These are phyloP conservation scores for Xiphydria camelus DNA, from an alignment of 2,888 invertebrate genomes.

Conservation along the genomic window DNA sequence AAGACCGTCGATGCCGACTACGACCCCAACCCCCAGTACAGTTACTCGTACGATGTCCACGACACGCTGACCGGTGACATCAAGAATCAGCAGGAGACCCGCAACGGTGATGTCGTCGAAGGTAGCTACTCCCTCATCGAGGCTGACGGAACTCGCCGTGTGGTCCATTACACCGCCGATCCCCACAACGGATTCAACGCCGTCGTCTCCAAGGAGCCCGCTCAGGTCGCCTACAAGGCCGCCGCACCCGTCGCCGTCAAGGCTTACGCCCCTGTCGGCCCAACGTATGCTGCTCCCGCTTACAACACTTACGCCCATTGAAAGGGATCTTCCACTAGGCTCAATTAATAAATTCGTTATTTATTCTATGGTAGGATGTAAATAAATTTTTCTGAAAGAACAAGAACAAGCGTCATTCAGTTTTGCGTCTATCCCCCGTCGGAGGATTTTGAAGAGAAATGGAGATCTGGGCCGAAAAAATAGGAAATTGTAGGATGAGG, in stretches of 20 bases:
- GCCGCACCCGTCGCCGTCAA: conserved; percentile 60
- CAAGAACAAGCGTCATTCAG: too few species aligned
- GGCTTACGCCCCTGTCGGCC: conserved; percentile 55
- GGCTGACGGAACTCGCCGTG: conserved; percentile 34
- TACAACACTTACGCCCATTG: too few species aligned
- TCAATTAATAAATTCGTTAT: too few species aligned
- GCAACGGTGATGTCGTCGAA: conserved; percentile 38
- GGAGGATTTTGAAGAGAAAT: too few species aligned
- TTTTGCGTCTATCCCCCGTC: too few species aligned
- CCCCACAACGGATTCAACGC: conserved; percentile 40
- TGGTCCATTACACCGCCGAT: conserved; percentile 39
- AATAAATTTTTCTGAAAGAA: too few species aligned
- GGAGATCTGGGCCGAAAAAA: too few species aligned
- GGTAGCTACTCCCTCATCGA: conserved; percentile 39
- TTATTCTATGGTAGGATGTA: too few species aligned
- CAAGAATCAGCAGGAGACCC: conserved; percentile 37
- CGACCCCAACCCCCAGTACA: conserved; percentile 42
- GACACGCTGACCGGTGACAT: conserved; percentile 37
- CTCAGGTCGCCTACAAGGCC: conserved; percentile 34
- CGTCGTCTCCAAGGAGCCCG: conserved; percentile 39
- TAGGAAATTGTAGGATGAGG: too few species aligned
- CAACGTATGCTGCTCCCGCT: too few species aligned
- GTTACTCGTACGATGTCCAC: conserved; percentile 37
- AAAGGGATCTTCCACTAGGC: too few species aligned
- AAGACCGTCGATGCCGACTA: conserved; percentile 39